Conservation (phyloP, 2,797 vertebrate genomes). For the Phyllotis vaccarum region DNA sequence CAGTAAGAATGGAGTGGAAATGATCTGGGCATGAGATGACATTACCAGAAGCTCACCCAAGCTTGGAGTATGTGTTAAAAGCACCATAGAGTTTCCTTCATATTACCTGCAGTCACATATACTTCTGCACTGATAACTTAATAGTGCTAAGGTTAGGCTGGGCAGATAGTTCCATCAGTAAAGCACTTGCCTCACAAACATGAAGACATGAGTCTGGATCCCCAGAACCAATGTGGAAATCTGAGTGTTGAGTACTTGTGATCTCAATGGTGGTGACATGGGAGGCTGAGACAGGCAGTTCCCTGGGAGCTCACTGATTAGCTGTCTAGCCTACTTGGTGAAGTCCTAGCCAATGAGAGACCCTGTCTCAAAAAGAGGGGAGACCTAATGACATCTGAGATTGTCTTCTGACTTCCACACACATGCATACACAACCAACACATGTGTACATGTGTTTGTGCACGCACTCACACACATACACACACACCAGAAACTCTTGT, state of each 20-base stretch:
- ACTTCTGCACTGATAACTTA: not conserved
- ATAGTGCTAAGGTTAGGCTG: not conserved
- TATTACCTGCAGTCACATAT: conserved; percentile 26
- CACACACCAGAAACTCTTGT: not conserved
- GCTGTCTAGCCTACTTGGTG: not conserved
- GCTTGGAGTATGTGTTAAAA: not conserved
- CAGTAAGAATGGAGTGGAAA: not conserved
- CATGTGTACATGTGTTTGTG: too few relatives aligned
- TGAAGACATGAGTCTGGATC: not conserved
- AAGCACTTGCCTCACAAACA: not conserved
- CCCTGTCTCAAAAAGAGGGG: not conserved
- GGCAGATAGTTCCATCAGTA: not conserved
- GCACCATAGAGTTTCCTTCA: not conserved
- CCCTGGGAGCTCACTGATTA: not conserved
- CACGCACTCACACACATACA: not conserved
- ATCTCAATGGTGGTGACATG: not conserved
- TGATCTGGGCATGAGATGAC: not conserved
- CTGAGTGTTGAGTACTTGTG: not conserved
- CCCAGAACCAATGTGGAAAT: not conserved
- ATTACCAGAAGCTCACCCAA: not conserved
- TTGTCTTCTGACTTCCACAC: not conserved
- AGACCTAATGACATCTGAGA: not conserved
- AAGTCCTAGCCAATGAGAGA: not conserved
- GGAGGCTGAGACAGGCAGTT: not conserved
- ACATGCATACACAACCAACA: not conserved